Percentiles rank a stretch among this genome's conserved stretches.
Evolutionary conservation across 2,113 vertebrate species (phyloP).

Genomic region (Aspidoscelis tigris): DNA sequence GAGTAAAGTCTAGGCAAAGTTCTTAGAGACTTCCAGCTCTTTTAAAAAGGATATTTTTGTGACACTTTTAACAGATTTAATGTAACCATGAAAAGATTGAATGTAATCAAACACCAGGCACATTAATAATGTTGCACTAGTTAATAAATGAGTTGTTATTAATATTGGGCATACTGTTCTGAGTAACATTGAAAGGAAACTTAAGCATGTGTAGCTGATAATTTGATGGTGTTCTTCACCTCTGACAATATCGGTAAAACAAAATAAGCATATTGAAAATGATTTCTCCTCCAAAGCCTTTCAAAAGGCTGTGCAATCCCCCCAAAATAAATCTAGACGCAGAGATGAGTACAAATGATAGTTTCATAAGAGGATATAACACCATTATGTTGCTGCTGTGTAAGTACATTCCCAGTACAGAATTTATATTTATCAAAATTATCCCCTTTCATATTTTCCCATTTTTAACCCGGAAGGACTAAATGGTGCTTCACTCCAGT

Average conservation of each 20-base stretch:
- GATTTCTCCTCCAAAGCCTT: not conserved
- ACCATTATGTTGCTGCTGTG: too few relatives aligned
- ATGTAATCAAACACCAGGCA: not conserved
- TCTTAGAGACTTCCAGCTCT: not conserved
- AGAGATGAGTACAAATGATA: not conserved
- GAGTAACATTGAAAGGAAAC: not conserved
- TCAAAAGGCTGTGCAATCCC: not conserved
- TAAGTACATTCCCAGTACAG: not conserved
- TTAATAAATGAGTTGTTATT: not conserved
- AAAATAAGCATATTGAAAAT: not conserved
- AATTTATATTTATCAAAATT: not conserved
- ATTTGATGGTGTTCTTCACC: not conserved
- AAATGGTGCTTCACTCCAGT: not conserved
- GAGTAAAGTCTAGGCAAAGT: not conserved
- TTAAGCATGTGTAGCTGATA: not conserved
- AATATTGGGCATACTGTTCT: not conserved
- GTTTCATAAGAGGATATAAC: not conserved
- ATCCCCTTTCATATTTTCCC: too few relatives aligned
- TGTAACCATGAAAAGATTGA: not conserved
- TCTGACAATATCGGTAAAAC: not conserved
- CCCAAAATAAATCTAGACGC: not conserved
- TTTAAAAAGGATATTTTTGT: not conserved
- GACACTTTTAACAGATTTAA: not conserved
- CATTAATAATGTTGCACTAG: not conserved
- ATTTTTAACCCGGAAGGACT: conserved; percentile 8